A percentile compares a stretch with the other conserved stretches of the same genome.
These are phyloP conservation scores for Biston stratarius DNA, from an alignment of 2,888 invertebrate species.

Conservation along the genomic window DNA sequence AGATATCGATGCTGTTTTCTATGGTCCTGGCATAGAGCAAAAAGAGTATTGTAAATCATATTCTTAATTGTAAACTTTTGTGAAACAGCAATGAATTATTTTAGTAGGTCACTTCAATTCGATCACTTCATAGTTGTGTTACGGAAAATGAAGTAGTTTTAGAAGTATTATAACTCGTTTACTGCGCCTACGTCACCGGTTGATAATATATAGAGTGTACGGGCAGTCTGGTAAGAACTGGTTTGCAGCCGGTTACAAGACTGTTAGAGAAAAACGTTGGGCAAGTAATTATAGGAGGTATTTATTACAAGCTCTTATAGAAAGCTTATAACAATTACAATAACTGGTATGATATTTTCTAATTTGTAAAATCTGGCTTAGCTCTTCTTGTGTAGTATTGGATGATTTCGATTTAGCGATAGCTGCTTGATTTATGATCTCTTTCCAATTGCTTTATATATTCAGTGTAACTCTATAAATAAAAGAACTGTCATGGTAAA, in stretches of 20 bases:
- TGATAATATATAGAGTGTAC: constrained; percentile 52
- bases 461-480: too few species aligned
- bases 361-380: neutral
- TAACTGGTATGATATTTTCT: constrained; percentile 16
- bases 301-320: constrained; percentile 16
- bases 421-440: too few species aligned
- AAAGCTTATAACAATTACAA: constrained; percentile 15
- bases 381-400: neutral
- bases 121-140: too few species aligned
- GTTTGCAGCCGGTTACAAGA: constrained; percentile 19
- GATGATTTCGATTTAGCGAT: too few species aligned
- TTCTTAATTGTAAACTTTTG: too few species aligned
- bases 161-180: constrained; percentile 6
- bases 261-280: constrained; percentile 15
- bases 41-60: too few species aligned
- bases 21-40: too few species aligned
- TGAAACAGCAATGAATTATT: too few species aligned
- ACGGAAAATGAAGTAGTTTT: neutral
- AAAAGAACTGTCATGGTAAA: too few species aligned
- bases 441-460: too few species aligned
- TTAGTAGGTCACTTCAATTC: too few species aligned
- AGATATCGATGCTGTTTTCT: too few species aligned
- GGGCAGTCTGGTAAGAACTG: constrained; percentile 47
- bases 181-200: constrained; percentile 47
- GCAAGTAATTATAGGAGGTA: constrained; percentile 8